Percentiles rank a stretch among this genome's conserved stretches.
phyloP scores from a whole-genome alignment of 2,113 vertebrate species.

The Empidonax traillii region DNA sequence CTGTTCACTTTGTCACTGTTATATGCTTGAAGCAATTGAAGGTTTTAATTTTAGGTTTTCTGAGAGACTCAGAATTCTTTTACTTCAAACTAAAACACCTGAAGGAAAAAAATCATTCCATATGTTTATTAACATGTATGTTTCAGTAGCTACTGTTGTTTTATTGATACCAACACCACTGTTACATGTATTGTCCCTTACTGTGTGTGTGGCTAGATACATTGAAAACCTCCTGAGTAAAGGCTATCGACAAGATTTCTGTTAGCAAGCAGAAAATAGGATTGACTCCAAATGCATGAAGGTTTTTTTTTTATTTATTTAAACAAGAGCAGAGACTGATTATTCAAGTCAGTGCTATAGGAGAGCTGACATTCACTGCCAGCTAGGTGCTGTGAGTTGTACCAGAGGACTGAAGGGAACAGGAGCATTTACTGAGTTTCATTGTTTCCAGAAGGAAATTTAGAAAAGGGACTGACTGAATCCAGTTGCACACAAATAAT shows the following conservation, averaged over 20 bases:
- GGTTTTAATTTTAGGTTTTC: background rate
- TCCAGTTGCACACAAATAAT: background rate
- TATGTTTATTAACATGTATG: background rate
- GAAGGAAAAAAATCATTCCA: accelerated
- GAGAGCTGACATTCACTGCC: background rate
- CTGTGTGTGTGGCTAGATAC: background rate
- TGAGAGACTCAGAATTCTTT: background rate
- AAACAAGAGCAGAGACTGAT: background rate
- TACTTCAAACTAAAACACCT: background rate
- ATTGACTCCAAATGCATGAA: background rate
- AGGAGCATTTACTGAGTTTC: background rate
- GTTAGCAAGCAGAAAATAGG: background rate
- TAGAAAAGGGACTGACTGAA: background rate
- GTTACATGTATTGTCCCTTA: background rate
- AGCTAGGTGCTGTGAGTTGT: background rate
- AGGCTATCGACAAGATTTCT: background rate
- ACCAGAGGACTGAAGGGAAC: background rate
- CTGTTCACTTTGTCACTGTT: background rate
- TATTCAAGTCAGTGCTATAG: background rate
- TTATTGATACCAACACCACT: background rate
- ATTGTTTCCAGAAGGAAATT: background rate
- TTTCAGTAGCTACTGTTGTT: background rate
- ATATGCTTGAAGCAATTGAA: background rate
- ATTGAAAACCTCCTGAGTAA: background rate
- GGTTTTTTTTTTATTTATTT: background rate